Percentiles rank a stretch among this genome's conserved stretches.
phyloP scores from a whole-genome alignment of 2,888 invertebrate species.

The Epirrita christyi region DNA sequence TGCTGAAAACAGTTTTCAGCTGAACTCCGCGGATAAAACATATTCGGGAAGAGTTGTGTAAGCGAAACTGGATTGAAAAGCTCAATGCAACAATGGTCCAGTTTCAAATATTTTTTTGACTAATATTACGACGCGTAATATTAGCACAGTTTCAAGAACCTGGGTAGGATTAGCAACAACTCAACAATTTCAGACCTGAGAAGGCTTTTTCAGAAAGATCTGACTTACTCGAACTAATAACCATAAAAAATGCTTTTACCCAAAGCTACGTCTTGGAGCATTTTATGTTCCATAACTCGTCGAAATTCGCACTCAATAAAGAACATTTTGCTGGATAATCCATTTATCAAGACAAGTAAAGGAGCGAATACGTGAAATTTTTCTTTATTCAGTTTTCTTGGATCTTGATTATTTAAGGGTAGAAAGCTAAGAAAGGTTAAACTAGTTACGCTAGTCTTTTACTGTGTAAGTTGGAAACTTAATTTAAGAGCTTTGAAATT shows the following conservation, averaged over 20 bases:
- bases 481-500: not conserved
- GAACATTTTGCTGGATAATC: conserved; percentile 20
- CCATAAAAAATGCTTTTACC: conserved; percentile 21
- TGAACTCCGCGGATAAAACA: too few relatives aligned
- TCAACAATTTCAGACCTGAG: conserved; percentile 5
- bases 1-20: too few relatives aligned
- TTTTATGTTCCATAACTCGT: conserved; percentile 21
- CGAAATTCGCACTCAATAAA: conserved; percentile 21
- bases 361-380: conserved; percentile 5
- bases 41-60: too few relatives aligned
- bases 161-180: not conserved
- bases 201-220: conserved; percentile 4
- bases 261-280: conserved; percentile 10
- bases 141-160: too few relatives aligned
- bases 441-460: not conserved
- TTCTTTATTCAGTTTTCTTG: too few relatives aligned
- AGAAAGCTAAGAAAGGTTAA: too few relatives aligned
- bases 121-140: too few relatives aligned
- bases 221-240: conserved; percentile 10
- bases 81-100: too few relatives aligned
- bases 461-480: not conserved
- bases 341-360: conserved; percentile 16
- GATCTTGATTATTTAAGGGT: too few relatives aligned
- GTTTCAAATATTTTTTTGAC: too few relatives aligned
- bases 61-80: too few relatives aligned